phyloP scores from a whole-genome alignment of 2,113 vertebrate genomes.

The Rostratula benghalensis region DNA sequence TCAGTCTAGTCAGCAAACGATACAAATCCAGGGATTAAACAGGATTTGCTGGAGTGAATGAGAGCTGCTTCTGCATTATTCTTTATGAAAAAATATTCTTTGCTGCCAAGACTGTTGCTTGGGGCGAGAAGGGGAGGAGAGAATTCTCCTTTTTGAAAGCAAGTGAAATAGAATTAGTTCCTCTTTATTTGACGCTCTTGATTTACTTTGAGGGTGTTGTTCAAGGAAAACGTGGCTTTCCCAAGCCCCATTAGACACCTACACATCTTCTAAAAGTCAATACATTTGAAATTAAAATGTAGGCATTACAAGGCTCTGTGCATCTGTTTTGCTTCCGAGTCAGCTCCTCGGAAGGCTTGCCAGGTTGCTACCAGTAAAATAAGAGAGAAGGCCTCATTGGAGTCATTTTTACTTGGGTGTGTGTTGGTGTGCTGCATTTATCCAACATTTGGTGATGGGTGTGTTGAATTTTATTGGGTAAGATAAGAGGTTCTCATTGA shows the following conservation, averaged over 20 bases:
- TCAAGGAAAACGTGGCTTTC: slow-evolving; percentile 33
- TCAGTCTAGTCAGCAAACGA: slow-evolving; percentile 53
- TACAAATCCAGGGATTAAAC: slow-evolving; percentile 53
- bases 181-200: background rate
- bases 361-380: background rate
- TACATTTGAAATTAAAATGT: slow-evolving; percentile 1
- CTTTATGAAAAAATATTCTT: slow-evolving; percentile 43
- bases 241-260: slow-evolving; percentile 27
- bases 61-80: slow-evolving; percentile 52
- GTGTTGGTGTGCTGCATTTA: background rate
- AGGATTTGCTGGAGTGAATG: slow-evolving; percentile 58
- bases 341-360: background rate
- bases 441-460: background rate
- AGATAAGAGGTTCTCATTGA: background rate
- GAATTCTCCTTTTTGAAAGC: slow-evolving; percentile 26
- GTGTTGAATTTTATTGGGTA: background rate
- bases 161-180: slow-evolving; percentile 51
- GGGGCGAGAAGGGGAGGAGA: slow-evolving; percentile 30
- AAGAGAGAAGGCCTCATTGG: background rate
- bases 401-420: background rate
- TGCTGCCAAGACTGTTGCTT: slow-evolving; percentile 46
- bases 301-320: background rate
- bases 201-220: slow-evolving; percentile 50
- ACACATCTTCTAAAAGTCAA: background rate
- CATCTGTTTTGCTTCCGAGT: background rate